Conservation (phyloP, 2,888 invertebrate species). For the Eupithecia centaureata region DNA sequence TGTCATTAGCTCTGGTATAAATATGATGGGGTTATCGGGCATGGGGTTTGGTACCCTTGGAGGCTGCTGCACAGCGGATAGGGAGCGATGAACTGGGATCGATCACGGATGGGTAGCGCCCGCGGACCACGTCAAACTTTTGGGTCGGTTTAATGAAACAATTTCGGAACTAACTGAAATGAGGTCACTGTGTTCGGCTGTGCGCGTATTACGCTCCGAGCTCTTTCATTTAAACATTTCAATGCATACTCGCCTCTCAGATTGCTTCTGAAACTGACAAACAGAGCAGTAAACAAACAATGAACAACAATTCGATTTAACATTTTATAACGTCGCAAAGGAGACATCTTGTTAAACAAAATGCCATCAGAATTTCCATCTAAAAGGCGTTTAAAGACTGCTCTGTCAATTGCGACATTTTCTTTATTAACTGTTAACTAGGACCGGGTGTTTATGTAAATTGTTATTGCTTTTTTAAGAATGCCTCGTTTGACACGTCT, state of each 20-base stretch:
- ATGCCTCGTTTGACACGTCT: conserved; percentile 81
- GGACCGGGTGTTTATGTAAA: conserved; percentile 82
- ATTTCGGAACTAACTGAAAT: conserved; percentile 71
- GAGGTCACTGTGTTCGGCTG: conserved; percentile 74
- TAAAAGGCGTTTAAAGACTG: conserved; percentile 74
- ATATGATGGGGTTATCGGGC: conserved; percentile 63
- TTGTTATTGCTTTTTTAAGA: conserved; percentile 83
- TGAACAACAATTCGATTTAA: conserved; percentile 36
- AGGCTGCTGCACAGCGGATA: conserved; percentile 59
- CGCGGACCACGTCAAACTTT: conserved; percentile 71
- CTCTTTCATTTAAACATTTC: conserved; percentile 30
- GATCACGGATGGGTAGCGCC: conserved; percentile 65
- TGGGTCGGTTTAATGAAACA: conserved; percentile 78
- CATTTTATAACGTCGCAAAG: conserved; percentile 44
- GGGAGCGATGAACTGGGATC: conserved; percentile 74
- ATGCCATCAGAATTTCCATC: conserved; percentile 75
- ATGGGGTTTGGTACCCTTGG: conserved; percentile 37
- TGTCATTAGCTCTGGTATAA: conserved; percentile 62
- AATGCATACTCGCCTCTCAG: conserved; percentile 5
- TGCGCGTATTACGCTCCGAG: conserved; percentile 54
- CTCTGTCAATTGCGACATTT: conserved; percentile 78
- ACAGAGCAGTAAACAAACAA: conserved; percentile 22
- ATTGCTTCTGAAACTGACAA: conserved; percentile 7
- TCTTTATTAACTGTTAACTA: conserved; percentile 84
- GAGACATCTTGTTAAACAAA: conserved; percentile 76